A percentile compares a stretch with the other conserved stretches of the same genome.
Conservation (phyloP, 2,888 invertebrate genomes). For the Xestia ashworthii region DNA sequence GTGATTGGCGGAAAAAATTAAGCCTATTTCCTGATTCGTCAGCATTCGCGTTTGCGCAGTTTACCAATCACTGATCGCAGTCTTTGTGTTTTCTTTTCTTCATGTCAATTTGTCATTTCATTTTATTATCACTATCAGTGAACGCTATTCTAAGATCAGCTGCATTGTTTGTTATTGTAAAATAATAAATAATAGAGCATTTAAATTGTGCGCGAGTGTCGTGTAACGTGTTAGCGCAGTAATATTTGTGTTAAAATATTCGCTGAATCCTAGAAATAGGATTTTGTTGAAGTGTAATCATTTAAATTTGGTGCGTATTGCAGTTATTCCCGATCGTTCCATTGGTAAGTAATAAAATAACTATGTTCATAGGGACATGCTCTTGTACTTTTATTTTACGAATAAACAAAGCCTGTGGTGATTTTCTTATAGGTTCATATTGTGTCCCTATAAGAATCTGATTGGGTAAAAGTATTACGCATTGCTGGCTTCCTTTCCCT, state of each 20-base stretch:
- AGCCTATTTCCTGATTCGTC: slow-evolving; percentile 63
- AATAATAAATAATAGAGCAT: slow-evolving; percentile 64
- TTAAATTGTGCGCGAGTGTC: slow-evolving; percentile 59
- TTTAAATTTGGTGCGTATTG: slow-evolving; percentile 51
- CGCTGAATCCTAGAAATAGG: slow-evolving; percentile 61
- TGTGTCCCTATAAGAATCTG: slow-evolving; percentile 36
- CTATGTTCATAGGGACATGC: background rate
- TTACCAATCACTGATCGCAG: slow-evolving; percentile 53
- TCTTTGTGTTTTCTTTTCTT: slow-evolving; percentile 54
- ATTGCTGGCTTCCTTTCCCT: slow-evolving; percentile 49
- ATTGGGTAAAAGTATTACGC: slow-evolving; percentile 29
- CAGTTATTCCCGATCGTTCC: slow-evolving; percentile 44
- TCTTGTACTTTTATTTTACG: slow-evolving; percentile 1
- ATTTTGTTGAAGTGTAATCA: slow-evolving; percentile 64
- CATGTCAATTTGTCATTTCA: slow-evolving; percentile 49
- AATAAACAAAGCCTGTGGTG: background rate
- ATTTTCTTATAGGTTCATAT: background rate
- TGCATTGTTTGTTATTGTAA: slow-evolving; percentile 67
- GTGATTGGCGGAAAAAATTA: slow-evolving; percentile 50
- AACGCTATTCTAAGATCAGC: slow-evolving; percentile 43
- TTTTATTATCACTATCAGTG: slow-evolving; percentile 37
- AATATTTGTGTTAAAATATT: slow-evolving; percentile 51
- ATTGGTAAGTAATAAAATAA: slow-evolving; percentile 58
- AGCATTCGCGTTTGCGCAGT: slow-evolving; percentile 48
- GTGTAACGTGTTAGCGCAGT: slow-evolving; percentile 46